Evolutionary conservation across 2,888 invertebrate genomes (phyloP).

Genomic region (Leptinotarsa peninsularis): DNA sequence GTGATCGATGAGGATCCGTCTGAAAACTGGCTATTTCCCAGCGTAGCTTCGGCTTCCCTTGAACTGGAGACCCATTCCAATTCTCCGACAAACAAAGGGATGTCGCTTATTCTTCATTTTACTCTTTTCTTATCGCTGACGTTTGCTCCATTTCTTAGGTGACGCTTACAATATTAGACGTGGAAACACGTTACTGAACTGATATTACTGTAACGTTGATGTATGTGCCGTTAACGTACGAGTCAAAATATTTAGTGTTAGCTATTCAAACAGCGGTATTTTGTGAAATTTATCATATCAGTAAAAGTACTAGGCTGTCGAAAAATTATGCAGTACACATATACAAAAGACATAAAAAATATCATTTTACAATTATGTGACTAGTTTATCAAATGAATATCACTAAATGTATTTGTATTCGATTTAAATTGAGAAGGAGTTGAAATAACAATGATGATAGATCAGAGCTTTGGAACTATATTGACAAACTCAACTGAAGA

Average conservation of each 20-base stretch:
- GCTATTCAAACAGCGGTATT: constrained; percentile 22
- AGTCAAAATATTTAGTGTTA: constrained; percentile 20
- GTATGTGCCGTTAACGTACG: constrained; percentile 26
- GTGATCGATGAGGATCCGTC: constrained; percentile 55
- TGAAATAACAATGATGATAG: too few relatives aligned
- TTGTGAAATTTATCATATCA: constrained; percentile 25
- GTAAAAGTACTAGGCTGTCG: neutral
- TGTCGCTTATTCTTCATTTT: constrained; percentile 47
- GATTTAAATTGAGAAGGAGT: too few relatives aligned
- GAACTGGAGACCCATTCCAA: constrained; percentile 61
- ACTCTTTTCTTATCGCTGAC: constrained; percentile 45
- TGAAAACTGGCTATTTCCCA: constrained; percentile 61
- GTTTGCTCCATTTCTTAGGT: constrained; percentile 56
- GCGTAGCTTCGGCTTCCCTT: constrained; percentile 61
- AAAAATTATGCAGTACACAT: neutral
- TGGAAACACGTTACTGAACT: constrained; percentile 21
- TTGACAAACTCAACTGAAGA: too few relatives aligned
- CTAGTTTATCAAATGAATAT: neutral
- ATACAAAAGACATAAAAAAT: neutral
- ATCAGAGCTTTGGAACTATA: too few relatives aligned
- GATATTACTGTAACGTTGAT: constrained; percentile 5
- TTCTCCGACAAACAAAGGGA: constrained; percentile 37
- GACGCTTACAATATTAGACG: constrained; percentile 53
- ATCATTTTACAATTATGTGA: neutral
- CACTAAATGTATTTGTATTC: too few relatives aligned